Conservation (phyloP, 2,888 invertebrate genomes). For the Pseudococcus viburni region DNA sequence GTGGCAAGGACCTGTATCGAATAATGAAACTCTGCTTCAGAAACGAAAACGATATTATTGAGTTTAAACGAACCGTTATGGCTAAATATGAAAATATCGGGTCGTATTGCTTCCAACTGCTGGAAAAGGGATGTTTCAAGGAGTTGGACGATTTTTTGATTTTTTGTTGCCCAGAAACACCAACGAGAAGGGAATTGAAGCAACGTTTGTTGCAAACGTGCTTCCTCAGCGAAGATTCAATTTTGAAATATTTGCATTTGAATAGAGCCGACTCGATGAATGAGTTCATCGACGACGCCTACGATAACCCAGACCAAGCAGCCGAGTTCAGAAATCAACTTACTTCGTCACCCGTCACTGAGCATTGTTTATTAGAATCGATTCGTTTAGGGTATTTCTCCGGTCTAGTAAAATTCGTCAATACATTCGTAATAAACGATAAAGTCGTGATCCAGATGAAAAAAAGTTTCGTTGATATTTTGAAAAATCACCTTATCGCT, state of each 20-base stretch:
- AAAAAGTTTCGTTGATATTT: not conserved
- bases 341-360: not conserved
- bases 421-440: not conserved
- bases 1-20: not conserved
- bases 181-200: not conserved
- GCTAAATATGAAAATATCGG: not conserved
- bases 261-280: not conserved
- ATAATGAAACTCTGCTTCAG: not conserved
- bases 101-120: not conserved
- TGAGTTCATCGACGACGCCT: not conserved
- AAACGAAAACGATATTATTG: not conserved
- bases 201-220: not conserved
- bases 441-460: not conserved
- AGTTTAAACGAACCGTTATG: not conserved
- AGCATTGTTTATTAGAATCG: not conserved
- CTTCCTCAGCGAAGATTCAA: not conserved
- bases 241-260: not conserved
- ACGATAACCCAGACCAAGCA: not conserved
- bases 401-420: not conserved
- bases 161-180: not conserved
- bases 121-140: not conserved
- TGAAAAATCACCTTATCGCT: not conserved
- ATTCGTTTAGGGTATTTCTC: not conserved
- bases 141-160: not conserved
- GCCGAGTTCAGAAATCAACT: not conserved